Evolutionary conservation across 1,140 invertebrate genomes (phyloP).

Genomic region (Tribolium castaneum): DNA sequence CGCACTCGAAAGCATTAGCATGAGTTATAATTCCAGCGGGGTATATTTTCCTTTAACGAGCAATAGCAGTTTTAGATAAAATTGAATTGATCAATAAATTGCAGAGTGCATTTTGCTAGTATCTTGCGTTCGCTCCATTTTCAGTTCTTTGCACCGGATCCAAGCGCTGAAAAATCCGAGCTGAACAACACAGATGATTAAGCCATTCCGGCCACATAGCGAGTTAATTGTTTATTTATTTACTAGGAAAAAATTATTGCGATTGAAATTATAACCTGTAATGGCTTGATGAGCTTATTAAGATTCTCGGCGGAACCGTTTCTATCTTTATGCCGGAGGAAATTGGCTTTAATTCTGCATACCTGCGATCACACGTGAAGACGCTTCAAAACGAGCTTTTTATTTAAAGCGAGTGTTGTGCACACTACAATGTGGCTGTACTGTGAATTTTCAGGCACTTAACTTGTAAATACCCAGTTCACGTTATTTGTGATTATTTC

Average conservation of each 20-base stretch:
- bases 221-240: slow-evolving; percentile 13
- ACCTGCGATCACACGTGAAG: background rate
- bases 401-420: no score
- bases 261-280: background rate
- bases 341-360: background rate
- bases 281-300: slow-evolving; percentile 22
- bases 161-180: background rate
- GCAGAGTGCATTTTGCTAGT: slow-evolving; percentile 22
- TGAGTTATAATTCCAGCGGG: slow-evolving; percentile 8
- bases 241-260: slow-evolving; percentile 4
- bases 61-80: slow-evolving; percentile 21
- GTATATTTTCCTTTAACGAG: slow-evolving; percentile 23
- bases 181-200: background rate
- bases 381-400: background rate
- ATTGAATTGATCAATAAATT: slow-evolving; percentile 27
- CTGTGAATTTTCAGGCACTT: background rate
- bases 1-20: background rate
- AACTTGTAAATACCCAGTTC: slow-evolving; percentile 3
- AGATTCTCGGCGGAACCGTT: slow-evolving; percentile 1
- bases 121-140: slow-evolving; percentile 18
- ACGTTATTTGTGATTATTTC: slow-evolving; percentile 13
- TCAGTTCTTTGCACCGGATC: slow-evolving; percentile 26
- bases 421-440: background rate
- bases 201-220: background rate
- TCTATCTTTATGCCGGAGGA: slow-evolving; percentile 3